phyloP scores from a whole-genome alignment of 2,113 vertebrate genomes.

The Tragelaphus strepsiceros region DNA sequence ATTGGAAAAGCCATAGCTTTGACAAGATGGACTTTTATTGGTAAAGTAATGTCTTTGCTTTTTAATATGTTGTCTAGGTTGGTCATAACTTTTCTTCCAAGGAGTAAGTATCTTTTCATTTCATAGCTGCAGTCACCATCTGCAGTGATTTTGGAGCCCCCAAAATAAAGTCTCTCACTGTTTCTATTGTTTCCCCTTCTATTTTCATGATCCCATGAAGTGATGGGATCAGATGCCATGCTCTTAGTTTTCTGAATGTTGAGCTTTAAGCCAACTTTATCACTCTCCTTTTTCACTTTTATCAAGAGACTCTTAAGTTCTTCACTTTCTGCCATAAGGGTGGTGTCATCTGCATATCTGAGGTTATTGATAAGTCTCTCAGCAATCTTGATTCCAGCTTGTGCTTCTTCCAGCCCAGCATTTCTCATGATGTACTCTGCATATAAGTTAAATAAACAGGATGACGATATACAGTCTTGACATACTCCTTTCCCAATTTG shows the following conservation, averaged over 20 bases:
- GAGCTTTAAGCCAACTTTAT: background rate
- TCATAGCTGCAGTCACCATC: background rate
- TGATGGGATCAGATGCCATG: background rate
- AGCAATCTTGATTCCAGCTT: background rate
- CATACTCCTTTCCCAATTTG: background rate
- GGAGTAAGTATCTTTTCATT: background rate
- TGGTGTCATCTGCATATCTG: background rate
- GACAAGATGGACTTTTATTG: background rate
- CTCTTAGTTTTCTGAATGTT: background rate
- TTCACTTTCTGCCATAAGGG: accelerated
- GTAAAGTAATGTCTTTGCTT: background rate
- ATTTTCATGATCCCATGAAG: background rate
- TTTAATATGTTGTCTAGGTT: background rate
- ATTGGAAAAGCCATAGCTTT: background rate
- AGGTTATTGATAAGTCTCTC: background rate
- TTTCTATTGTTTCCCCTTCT: background rate
- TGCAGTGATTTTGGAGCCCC: background rate
- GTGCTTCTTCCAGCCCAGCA: background rate
- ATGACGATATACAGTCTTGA: background rate
- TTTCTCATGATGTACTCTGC: background rate
- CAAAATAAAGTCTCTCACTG: background rate
- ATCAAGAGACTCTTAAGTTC: background rate
- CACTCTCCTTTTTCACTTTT: background rate
- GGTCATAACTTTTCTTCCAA: background rate
- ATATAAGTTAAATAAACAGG: background rate